These are phyloP conservation scores for Mallotus villosus DNA, from an alignment of 2,797 vertebrate genomes.

Conservation along the genomic window DNA sequence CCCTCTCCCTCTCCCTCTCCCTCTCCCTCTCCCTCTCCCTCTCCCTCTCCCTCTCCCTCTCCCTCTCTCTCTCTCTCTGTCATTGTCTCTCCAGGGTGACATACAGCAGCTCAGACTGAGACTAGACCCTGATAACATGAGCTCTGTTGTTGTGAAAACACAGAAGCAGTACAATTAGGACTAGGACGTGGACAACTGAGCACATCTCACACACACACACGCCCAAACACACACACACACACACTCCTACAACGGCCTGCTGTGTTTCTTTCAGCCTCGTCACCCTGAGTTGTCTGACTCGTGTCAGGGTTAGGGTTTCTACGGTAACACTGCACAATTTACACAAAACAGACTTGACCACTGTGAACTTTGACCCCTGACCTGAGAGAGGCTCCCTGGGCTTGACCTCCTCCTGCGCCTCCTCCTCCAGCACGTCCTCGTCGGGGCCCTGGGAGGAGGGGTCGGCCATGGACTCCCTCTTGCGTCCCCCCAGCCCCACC, in stretches of 20 bases:
- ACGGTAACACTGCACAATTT: background rate
- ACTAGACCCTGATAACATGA: slow-evolving; percentile 23
- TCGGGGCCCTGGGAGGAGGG: slow-evolving; percentile 66
- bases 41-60: background rate
- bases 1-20: too few species aligned
- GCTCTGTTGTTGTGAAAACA: slow-evolving; percentile 13
- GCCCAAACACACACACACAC: slow-evolving; percentile 18
- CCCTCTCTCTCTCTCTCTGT: background rate
- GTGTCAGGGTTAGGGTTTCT: background rate
- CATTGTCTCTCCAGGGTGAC: slow-evolving; percentile 19
- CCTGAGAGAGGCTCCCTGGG: slow-evolving; percentile 78
- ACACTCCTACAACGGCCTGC: slow-evolving; percentile 26
- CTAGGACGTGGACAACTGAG: background rate
- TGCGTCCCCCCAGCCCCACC: slow-evolving; percentile 75
- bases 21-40: too few species aligned
- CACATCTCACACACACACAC: background rate
- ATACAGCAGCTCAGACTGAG: slow-evolving; percentile 23
- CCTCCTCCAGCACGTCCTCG: slow-evolving; percentile 65
- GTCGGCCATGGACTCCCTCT: slow-evolving; percentile 71
- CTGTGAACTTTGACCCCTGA: slow-evolving; percentile 35
- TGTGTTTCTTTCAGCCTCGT: background rate
- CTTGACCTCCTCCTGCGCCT: slow-evolving; percentile 70
- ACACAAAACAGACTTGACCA: too few species aligned
- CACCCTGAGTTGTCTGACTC: too few species aligned
- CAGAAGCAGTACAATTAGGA: background rate